Base-by-base conservation (phyloP, 2,888 invertebrate genomes). In the Phaonia tiefii region DNA sequence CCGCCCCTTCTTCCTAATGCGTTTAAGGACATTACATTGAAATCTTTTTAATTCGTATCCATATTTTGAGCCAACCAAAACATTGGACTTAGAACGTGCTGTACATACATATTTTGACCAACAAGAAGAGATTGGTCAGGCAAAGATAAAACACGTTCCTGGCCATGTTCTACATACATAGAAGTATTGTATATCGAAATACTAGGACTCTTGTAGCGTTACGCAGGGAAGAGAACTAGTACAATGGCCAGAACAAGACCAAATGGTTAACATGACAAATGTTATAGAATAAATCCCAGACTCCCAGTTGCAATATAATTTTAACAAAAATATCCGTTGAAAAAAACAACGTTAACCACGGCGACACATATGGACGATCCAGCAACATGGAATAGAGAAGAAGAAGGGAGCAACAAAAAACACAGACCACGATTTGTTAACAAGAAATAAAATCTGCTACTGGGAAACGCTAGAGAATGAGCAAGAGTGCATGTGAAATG, bases 101-200 rank as follows among this genome's bases (percentile, higher is more conserved):
- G 88, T 89, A 88, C 87, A 88, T 88, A 87, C 87, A 88, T 88
- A 87, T 88, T 88, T 86, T 86, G 86, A 87, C 86, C 86, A 85
- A 86, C 86, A 67, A 51, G 39, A 15, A 25, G 51, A 51, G 46
- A 58, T 20, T 11, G 15, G 20, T 13, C 78, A 78, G 81, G 75
- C 72, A 88, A 85, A 87, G 87, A 89, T 88, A 89, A 88, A 88
- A 88, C 85, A 87, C 87, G 86, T 86, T 87, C 78, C 39, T 74
- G 46, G 42, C 15, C 42, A 20, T 63, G 37, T 22, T 60, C 17
- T 37, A n/a, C n/a, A n/a, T n/a, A n/a, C n/a, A n/a, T n/a, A n/a
- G n/a, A n/a, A n/a, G n/a, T n/a, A n/a, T n/a, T n/a, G n/a, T n/a
- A 31, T 31, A 31, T 31, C 31, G 31, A 31, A 31, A 31, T 8